These are phyloP conservation scores for Meriones unguiculatus DNA, from an alignment of 2,113 vertebrate genomes.

Conservation along the genomic window DNA sequence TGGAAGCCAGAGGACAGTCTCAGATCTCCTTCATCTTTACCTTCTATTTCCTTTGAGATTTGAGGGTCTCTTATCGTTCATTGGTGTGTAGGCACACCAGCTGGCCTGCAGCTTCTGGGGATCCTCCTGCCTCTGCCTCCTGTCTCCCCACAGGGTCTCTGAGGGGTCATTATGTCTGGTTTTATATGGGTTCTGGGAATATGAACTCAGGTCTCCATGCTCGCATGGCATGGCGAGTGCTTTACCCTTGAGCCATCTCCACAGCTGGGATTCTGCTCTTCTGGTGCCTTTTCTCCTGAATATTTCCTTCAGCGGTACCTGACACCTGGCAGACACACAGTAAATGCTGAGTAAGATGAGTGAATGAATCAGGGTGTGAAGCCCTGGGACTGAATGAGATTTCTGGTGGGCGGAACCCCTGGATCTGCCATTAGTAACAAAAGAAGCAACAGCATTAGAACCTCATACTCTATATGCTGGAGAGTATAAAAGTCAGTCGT, in stretches of 20 bases:
- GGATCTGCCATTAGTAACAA: not conserved
- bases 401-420: not conserved
- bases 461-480: conserved; percentile 24
- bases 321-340: not conserved
- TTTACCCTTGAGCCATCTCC: not conserved
- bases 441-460: conserved; percentile 4
- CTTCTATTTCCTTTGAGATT: not conserved
- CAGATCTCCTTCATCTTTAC: not conserved
- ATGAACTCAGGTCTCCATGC: not conserved
- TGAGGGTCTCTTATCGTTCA: not conserved
- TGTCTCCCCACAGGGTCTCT: not conserved
- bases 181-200: not conserved
- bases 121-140: not conserved
- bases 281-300: not conserved
- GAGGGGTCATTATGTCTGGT: not conserved
- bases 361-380: not conserved
- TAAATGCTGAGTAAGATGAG: not conserved
- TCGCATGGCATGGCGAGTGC: not conserved
- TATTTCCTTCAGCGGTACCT: not conserved
- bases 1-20: not conserved
- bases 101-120: not conserved
- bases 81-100: not conserved
- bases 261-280: not conserved
- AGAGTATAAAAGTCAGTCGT: conserved; percentile 44
- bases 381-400: not conserved